These are phyloP conservation scores for Zele albiditarsus DNA, from an alignment of 2,888 invertebrate genomes.

Conservation along the genomic window DNA sequence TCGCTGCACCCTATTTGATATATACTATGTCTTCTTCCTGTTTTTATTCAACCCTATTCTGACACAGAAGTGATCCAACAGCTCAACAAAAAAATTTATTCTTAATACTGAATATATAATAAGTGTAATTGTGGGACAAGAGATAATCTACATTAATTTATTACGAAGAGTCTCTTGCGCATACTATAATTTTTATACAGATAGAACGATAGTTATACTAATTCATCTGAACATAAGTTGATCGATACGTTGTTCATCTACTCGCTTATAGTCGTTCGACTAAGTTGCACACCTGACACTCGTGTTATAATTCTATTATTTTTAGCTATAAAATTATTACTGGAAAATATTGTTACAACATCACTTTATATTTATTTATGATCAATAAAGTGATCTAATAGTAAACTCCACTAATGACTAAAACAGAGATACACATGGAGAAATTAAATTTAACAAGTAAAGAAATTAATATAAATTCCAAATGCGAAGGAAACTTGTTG, in stretches of 20 bases:
- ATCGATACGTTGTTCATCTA: neutral
- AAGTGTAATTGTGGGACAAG: too few relatives aligned
- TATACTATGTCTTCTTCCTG: conserved; percentile 1
- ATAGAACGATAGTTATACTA: neutral
- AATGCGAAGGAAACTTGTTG: too few relatives aligned
- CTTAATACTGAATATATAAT: conserved; percentile 17
- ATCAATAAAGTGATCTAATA: neutral
- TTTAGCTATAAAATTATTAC: neutral
- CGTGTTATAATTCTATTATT: neutral
- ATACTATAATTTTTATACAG: neutral
- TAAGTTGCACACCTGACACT: neutral
- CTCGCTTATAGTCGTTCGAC: neutral
- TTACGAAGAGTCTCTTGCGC: too few relatives aligned
- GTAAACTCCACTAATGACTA: neutral
- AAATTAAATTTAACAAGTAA: neutral
- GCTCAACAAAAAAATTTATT: conserved; percentile 40
- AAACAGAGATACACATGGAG: neutral
- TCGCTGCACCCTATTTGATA: conserved; percentile 43
- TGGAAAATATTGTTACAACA: neutral
- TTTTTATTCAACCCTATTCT: neutral
- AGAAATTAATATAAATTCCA: too few relatives aligned
- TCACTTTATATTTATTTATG: neutral
- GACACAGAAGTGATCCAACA: conserved; percentile 26
- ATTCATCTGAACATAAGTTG: neutral
- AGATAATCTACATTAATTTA: too few relatives aligned